Percentiles rank a stretch among this genome's conserved stretches.
Evolutionary conservation across 2,797 vertebrate species (phyloP).

Genomic region (Astyanax mexicanus): DNA sequence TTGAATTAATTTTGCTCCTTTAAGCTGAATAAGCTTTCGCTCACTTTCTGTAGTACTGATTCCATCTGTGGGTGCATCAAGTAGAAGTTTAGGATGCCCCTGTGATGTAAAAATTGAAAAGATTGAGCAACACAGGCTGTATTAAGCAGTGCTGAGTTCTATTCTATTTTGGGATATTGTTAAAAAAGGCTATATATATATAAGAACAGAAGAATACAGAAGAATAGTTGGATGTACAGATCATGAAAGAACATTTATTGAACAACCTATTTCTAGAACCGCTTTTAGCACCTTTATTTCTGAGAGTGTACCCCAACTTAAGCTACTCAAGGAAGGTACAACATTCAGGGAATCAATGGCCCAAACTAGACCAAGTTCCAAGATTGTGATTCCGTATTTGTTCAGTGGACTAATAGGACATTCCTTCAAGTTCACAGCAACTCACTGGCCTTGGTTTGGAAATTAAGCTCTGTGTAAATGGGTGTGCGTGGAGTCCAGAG

Average conservation of each 20-base stretch:
- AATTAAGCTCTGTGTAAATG: conserved; percentile 62
- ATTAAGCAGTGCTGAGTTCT: background rate
- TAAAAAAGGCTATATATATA: conserved; percentile 7
- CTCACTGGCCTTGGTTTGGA: conserved; percentile 71
- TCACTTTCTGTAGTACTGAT: conserved; percentile 26
- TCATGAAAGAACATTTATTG: background rate
- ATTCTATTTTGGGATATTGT: conserved; percentile 2
- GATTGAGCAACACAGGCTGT: conserved; percentile 15
- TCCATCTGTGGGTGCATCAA: conserved; percentile 21
- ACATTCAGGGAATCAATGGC: conserved; percentile 29
- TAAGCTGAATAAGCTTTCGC: conserved; percentile 43
- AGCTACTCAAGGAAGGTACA: conserved; percentile 32
- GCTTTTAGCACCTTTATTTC: background rate
- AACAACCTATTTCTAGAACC: background rate
- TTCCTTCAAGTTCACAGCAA: conserved; percentile 58
- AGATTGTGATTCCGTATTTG: conserved; percentile 46
- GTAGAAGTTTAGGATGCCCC: conserved; percentile 10
- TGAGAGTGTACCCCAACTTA: background rate
- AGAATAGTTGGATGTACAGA: background rate
- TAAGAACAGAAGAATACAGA: too few relatives aligned
- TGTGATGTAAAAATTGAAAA: background rate
- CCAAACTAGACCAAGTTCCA: conserved; percentile 45
- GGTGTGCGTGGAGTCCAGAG: conserved; percentile 66
- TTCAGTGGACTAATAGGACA: conserved; percentile 36
- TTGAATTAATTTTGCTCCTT: conserved; percentile 37